These are phyloP conservation scores for Alouatta palliata DNA, from an alignment of 2,113 vertebrate species.

Conservation along the genomic window DNA sequence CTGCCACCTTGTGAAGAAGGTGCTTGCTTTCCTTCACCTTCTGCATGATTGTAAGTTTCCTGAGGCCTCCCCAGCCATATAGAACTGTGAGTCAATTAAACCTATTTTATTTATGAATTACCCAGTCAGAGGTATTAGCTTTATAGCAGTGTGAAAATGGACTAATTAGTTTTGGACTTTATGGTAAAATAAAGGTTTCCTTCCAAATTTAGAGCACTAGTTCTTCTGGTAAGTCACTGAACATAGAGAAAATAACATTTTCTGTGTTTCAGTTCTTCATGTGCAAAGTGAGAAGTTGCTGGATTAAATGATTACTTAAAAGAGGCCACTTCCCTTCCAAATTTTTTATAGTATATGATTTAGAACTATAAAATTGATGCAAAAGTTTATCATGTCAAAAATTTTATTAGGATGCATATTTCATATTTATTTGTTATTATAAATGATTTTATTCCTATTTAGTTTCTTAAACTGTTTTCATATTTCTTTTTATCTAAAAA, in stretches of 20 bases:
- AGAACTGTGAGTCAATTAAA: no score
- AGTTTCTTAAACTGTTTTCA: neutral
- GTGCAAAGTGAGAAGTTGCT: neutral
- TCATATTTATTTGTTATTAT: slow-evolving; percentile 32
- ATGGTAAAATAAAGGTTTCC: no score
- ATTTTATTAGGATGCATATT: neutral
- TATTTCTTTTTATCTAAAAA: slow-evolving; percentile 50
- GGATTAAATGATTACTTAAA: neutral
- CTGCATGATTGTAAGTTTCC: no score
- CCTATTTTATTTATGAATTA: no score
- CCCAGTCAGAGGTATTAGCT: no score
- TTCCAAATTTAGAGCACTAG: neutral
- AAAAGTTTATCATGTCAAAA: slow-evolving; percentile 30
- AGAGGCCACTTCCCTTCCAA: neutral
- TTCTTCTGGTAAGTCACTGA: neutral
- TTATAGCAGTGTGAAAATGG: no score
- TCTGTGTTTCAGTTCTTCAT: neutral
- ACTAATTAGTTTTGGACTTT: no score
- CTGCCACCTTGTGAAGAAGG: no score
- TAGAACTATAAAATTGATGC: neutral
- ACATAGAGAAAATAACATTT: neutral
- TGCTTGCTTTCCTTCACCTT: no score
- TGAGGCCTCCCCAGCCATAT: no score
- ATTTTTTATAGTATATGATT: neutral
- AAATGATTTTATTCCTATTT: slow-evolving; percentile 45